Conservation (phyloP, 2,888 invertebrate species). For the Nymphalis c-album region DNA sequence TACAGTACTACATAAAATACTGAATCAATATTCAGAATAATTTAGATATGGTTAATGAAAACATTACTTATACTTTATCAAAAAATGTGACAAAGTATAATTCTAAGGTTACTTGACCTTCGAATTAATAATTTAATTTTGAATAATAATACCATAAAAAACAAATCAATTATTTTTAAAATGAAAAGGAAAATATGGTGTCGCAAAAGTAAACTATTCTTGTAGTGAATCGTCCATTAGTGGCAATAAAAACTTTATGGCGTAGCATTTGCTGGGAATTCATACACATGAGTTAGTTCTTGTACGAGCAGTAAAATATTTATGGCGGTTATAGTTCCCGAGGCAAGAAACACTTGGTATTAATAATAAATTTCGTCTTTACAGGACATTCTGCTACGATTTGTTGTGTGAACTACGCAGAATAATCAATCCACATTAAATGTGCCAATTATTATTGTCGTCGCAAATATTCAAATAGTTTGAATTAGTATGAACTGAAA, state of each 20-base stretch:
- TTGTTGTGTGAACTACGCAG: not conserved
- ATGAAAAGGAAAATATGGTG: not conserved
- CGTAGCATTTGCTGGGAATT: slow-evolving; percentile 19
- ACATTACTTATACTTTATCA: no score
- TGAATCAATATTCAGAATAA: no score
- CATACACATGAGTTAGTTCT: slow-evolving; percentile 30
- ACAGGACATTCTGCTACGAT: slow-evolving; percentile 6
- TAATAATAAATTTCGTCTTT: slow-evolving; percentile 23
- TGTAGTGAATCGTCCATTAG: slow-evolving; percentile 41
- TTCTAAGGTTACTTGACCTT: no score
- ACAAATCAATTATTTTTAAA: not conserved
- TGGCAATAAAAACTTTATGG: slow-evolving; percentile 42
- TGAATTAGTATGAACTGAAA: no score
- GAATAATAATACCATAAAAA: not conserved
- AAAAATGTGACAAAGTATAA: no score
- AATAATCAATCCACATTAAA: not conserved
- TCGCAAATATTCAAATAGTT: no score
- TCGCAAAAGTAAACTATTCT: slow-evolving; percentile 13
- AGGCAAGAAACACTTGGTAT: slow-evolving; percentile 24
- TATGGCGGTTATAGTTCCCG: slow-evolving; percentile 26
- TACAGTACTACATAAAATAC: no score
- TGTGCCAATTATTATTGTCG: not conserved
- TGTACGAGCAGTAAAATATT: slow-evolving; percentile 32
- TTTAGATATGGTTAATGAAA: no score
- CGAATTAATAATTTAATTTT: no score